Evolutionary conservation across 2,888 invertebrate genomes (phyloP).

Genomic region (Nysson spinosus): DNA sequence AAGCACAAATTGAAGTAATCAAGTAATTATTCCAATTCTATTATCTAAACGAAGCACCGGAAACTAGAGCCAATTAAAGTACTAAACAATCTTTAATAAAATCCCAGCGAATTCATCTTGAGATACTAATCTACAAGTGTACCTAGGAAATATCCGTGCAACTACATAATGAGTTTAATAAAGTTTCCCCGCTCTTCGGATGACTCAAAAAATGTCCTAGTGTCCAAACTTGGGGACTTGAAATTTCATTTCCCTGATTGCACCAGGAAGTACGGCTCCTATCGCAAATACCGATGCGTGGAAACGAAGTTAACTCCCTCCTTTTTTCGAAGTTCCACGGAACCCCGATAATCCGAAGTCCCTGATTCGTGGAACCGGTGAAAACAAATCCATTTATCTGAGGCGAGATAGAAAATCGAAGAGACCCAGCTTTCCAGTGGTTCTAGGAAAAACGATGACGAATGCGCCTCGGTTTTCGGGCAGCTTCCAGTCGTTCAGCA

Average conservation of each 20-base stretch:
- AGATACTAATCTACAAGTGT: no score
- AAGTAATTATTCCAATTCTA: no score
- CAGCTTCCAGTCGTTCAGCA: constrained; percentile 17
- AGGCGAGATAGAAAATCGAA: background rate
- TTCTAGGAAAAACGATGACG: constrained; percentile 42
- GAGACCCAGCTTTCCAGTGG: background rate
- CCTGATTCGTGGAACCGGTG: constrained; percentile 22
- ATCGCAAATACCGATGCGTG: constrained; percentile 28
- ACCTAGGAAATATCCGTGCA: background rate
- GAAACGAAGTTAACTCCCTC: constrained; percentile 10
- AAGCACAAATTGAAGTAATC: no score
- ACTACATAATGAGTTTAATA: background rate
- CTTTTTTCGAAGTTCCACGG: background rate
- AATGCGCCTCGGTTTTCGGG: constrained; percentile 19
- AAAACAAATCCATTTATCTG: constrained; percentile 57
- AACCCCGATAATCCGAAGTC: constrained; percentile 38
- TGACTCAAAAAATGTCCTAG: no score
- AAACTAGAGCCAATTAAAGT: no score
- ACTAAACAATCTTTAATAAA: no score
- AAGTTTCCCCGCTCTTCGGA: background rate
- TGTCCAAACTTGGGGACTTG: background rate
- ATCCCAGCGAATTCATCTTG: no score
- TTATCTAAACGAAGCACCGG: no score
- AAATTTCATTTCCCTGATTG: constrained; percentile 18
- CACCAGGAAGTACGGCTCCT: background rate